Evolutionary conservation across 2,113 vertebrate genomes (phyloP).

Genomic region (Phalacrocorax pelagicus): DNA sequence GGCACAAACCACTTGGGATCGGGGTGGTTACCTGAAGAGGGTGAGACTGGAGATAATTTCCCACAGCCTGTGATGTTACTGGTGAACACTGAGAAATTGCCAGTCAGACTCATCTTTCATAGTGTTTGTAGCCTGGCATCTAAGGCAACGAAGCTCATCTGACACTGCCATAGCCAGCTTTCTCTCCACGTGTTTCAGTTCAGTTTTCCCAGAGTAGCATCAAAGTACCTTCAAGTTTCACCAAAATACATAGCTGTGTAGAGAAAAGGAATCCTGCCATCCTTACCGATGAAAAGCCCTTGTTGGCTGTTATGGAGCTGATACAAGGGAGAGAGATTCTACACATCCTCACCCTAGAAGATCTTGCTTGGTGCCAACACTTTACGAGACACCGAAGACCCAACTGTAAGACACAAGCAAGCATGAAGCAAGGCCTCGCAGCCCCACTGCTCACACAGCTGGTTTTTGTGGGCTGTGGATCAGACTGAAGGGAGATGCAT

Average conservation of each 20-base stretch:
- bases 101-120: neutral
- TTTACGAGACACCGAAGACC: neutral
- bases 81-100: neutral
- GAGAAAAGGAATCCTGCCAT: neutral
- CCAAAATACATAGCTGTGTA: neutral
- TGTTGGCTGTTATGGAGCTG: neutral
- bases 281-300: neutral
- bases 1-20: rapidly evolving
- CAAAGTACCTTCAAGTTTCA: neutral
- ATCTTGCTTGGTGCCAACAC: neutral
- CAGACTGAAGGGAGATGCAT: neutral
- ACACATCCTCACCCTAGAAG: neutral
- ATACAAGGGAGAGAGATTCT: neutral
- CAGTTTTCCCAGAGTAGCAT: neutral
- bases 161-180: rapidly evolving
- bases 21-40: neutral
- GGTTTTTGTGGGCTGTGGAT: neutral
- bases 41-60: neutral
- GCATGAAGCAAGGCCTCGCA: rapidly evolving
- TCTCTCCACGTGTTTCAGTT: neutral
- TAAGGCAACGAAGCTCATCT: neutral
- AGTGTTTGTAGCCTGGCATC: neutral
- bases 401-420: neutral
- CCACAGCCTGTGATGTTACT: neutral
- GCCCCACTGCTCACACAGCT: neutral